Percentiles rank a stretch among this genome's conserved stretches.
Evolutionary conservation across 2,113 vertebrate genomes (phyloP).

Genomic region (Odocoileus hemionus): DNA sequence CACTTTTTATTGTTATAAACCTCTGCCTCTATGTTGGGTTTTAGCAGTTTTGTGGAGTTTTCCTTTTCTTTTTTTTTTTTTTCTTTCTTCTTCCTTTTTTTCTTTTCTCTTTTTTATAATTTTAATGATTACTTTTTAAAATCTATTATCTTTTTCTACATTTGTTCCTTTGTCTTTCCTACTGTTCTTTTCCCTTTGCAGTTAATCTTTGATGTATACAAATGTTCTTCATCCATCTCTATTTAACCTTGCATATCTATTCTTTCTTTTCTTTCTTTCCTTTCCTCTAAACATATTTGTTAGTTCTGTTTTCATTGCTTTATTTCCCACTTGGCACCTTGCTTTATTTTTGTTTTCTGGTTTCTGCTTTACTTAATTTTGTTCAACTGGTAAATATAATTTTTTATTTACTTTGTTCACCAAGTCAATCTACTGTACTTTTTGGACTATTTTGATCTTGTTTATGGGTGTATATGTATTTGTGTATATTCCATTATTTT

Average conservation of each 20-base stretch:
- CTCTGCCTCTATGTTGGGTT: not conserved
- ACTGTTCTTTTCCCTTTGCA: not conserved
- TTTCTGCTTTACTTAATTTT: not conserved
- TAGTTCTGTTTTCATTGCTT: not conserved
- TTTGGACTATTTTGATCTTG: not conserved
- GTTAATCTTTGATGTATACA: not conserved
- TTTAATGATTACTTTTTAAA: fast-evolving
- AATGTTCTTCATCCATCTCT: not conserved
- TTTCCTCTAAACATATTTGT: not conserved
- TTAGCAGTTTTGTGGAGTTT: not conserved
- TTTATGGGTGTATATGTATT: not conserved
- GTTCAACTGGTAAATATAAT: not conserved
- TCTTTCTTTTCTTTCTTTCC: not conserved
- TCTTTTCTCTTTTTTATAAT: not conserved
- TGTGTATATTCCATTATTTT: not conserved
- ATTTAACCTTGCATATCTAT: not conserved
- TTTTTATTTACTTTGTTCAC: not conserved
- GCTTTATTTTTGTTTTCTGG: not conserved
- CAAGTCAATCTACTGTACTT: not conserved
- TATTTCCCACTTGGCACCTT: not conserved
- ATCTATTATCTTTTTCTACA: not conserved
- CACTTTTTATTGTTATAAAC: not conserved
- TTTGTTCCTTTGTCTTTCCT: not conserved
- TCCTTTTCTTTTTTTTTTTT: not conserved
- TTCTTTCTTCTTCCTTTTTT: not conserved